Conservation (phyloP, 2,797 vertebrate genomes). For the Danionella dracula region DNA sequence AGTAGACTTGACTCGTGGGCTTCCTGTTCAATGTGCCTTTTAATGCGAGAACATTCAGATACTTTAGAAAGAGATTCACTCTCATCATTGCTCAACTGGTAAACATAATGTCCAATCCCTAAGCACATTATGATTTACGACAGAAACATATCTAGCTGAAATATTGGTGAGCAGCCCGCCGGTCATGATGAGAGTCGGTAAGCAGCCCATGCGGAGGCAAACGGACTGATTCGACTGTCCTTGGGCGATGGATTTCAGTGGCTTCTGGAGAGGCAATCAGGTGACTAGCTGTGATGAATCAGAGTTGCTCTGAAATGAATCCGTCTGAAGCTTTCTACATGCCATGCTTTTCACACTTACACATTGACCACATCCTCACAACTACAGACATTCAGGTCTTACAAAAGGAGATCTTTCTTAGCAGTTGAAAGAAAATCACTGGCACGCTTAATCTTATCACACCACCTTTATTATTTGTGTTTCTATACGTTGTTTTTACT, state of each 20-base stretch:
- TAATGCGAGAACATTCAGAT: too few relatives aligned
- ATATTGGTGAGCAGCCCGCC: not conserved
- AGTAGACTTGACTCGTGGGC: too few relatives aligned
- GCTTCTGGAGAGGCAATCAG: constrained; percentile 27
- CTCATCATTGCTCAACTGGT: not conserved
- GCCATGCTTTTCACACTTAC: not conserved
- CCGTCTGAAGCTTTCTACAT: not conserved
- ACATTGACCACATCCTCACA: not conserved
- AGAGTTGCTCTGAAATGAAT: constrained; percentile 10
- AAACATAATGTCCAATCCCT: not conserved
- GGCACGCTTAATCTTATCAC: too few relatives aligned
- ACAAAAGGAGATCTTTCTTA: not conserved
- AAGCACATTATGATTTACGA: not conserved
- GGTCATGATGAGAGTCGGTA: not conserved
- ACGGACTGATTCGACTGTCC: constrained; percentile 24
- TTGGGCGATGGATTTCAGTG: constrained; percentile 19
- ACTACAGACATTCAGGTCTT: constrained; percentile 2
- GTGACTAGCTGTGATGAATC: constrained; percentile 18
- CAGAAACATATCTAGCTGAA: not conserved
- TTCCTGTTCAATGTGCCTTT: too few relatives aligned
- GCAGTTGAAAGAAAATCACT: constrained; percentile 15
- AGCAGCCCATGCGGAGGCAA: not conserved
- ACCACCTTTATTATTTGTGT: not conserved
- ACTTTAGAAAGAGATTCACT: too few relatives aligned
- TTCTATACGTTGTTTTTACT: constrained; percentile 5